Percentiles rank a stretch among this genome's conserved stretches.
These are phyloP conservation scores for Gobiocypris rarus DNA, from an alignment of 2,113 vertebrate genomes.

Conservation along the genomic window DNA sequence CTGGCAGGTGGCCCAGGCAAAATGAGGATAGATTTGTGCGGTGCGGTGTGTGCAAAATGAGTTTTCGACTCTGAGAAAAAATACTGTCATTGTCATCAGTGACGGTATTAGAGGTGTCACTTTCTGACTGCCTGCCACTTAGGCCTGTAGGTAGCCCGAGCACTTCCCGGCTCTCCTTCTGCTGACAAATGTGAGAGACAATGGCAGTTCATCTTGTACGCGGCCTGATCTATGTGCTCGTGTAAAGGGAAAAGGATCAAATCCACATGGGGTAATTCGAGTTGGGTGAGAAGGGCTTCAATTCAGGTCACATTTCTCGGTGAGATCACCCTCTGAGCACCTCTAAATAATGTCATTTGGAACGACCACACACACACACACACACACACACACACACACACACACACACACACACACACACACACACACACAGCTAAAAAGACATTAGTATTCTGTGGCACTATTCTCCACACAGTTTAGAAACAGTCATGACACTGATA, in stretches of 20 bases:
- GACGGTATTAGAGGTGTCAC: slow-evolving; percentile 48
- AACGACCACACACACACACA: background rate
- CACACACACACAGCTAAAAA: background rate
- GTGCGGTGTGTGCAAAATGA: slow-evolving; percentile 32
- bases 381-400: no score
- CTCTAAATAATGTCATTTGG: slow-evolving; percentile 39
- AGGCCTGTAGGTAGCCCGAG: slow-evolving; percentile 53
- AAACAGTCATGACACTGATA: background rate
- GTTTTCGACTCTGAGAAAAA: slow-evolving; percentile 34
- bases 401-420: background rate
- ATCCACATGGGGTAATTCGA: slow-evolving; percentile 48
- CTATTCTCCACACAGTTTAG: background rate
- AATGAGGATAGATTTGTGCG: slow-evolving; percentile 46
- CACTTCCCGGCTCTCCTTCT: slow-evolving; percentile 17
- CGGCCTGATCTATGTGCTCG: slow-evolving; percentile 38
- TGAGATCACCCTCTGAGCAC: slow-evolving; percentile 36
- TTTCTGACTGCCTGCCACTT: slow-evolving; percentile 48
- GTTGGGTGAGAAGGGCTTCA: slow-evolving; percentile 33
- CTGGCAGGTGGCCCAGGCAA: slow-evolving; percentile 19
- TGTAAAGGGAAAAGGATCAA: slow-evolving; percentile 44
- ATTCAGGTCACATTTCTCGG: slow-evolving; percentile 38
- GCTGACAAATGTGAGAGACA: slow-evolving; percentile 55
- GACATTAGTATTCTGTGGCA: background rate
- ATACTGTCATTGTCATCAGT: slow-evolving; percentile 48
- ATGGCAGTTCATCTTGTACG: slow-evolving; percentile 46